These are phyloP conservation scores for Otis tarda DNA, from an alignment of 2,113 vertebrate species.

Conservation along the genomic window DNA sequence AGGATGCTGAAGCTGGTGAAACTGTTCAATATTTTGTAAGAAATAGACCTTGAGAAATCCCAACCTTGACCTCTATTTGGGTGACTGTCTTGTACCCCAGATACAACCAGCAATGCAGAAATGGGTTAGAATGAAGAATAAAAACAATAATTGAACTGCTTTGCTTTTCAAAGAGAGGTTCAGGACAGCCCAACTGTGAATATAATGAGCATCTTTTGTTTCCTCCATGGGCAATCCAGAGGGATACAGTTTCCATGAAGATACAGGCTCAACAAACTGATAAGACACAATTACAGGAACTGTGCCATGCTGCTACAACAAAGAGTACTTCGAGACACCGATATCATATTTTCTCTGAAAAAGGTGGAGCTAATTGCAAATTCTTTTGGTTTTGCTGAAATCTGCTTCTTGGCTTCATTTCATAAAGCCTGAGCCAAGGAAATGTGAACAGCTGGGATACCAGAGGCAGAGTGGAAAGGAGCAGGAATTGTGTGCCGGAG, in stretches of 20 bases:
- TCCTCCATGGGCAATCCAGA: background rate
- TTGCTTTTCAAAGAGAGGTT: slow-evolving; percentile 12
- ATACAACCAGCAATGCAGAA: background rate
- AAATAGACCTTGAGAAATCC: background rate
- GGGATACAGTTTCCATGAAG: background rate
- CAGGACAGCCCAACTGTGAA: background rate
- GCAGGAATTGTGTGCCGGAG: background rate
- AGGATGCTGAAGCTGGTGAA: background rate
- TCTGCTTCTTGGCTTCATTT: background rate
- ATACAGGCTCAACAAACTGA: background rate
- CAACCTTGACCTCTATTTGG: background rate
- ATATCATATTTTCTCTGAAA: background rate
- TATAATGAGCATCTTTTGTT: slow-evolving; percentile 42
- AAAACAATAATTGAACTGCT: background rate
- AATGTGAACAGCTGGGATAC: slow-evolving; percentile 13
- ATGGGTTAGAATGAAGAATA: background rate
- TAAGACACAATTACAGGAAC: background rate
- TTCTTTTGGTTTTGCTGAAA: background rate
- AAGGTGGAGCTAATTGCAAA: background rate
- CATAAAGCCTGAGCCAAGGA: background rate
- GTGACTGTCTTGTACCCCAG: background rate
- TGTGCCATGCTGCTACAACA: background rate
- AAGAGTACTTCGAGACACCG: background rate
- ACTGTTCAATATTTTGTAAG: background rate
- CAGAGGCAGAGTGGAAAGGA: background rate